phyloP scores from a whole-genome alignment of 1,140 invertebrate species.

The Danaus plexippus region DNA sequence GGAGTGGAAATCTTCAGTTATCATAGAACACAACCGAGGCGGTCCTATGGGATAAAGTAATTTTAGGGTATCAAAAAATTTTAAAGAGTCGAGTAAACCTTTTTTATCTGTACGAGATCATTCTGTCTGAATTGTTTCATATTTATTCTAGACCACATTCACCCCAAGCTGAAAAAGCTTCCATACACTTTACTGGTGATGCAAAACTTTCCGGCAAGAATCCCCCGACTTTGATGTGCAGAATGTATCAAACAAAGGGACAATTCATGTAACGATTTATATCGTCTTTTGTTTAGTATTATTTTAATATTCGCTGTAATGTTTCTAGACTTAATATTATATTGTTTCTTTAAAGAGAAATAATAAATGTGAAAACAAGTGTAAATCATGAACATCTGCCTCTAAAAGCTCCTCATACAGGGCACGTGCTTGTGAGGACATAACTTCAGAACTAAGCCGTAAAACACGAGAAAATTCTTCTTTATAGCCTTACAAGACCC shows the following conservation, averaged over 20 bases:
- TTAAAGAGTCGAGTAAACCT: not conserved
- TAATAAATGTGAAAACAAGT: conserved; percentile 15
- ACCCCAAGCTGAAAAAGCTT: conserved; percentile 38
- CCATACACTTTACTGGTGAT: conserved; percentile 39
- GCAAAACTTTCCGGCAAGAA: conserved; percentile 60
- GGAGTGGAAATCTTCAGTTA: not conserved
- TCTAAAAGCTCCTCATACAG: conserved; percentile 17
- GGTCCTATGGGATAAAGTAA: too few species aligned
- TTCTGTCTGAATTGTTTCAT: too few species aligned
- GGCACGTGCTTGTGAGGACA: conserved; percentile 15
- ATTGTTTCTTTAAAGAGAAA: not conserved
- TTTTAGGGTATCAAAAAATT: too few species aligned
- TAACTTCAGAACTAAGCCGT: conserved; percentile 32
- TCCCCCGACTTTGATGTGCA: conserved; percentile 25
- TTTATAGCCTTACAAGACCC: conserved; percentile 30
- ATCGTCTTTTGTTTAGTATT: too few species aligned
- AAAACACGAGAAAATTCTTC: conserved; percentile 33
- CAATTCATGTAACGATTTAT: conserved; percentile 12
- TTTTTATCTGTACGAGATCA: not conserved
- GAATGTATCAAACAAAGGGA: conserved; percentile 22
- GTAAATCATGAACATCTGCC: conserved; percentile 15
- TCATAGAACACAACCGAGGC: too few species aligned
- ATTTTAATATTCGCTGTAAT: too few species aligned
- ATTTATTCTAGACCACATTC: conserved; percentile 3
- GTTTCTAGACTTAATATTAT: too few species aligned